A percentile compares a stretch with the other conserved stretches of the same genome.
Evolutionary conservation across 2,797 vertebrate genomes (phyloP).

Genomic region (Macropodus opercularis): DNA sequence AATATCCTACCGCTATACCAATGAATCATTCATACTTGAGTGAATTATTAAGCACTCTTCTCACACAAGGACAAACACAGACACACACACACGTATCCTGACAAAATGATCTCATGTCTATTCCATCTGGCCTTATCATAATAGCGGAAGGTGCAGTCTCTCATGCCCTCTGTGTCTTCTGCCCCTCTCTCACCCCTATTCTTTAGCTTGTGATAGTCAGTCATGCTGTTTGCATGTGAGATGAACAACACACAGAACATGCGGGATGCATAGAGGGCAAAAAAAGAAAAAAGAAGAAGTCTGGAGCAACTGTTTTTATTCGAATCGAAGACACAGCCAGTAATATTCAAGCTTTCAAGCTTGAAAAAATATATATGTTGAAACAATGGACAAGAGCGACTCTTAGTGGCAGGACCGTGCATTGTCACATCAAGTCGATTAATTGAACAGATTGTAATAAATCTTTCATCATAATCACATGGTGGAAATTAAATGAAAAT

Average conservation of each 20-base stretch:
- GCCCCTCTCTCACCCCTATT: slow-evolving; percentile 56
- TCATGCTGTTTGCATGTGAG: slow-evolving; percentile 51
- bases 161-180: slow-evolving; percentile 50
- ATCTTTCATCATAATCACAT: neutral
- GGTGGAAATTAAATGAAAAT: too few species aligned
- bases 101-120: slow-evolving; percentile 65
- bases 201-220: slow-evolving; percentile 43
- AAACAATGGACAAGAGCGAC: slow-evolving; percentile 61
- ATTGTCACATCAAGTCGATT: neutral
- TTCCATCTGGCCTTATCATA: slow-evolving; percentile 63
- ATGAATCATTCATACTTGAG: neutral
- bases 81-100: slow-evolving; percentile 4
- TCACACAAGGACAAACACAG: neutral
- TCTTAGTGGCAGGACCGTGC: slow-evolving; percentile 29
- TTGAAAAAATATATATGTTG: neutral
- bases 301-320: slow-evolving; percentile 65
- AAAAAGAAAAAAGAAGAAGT: slow-evolving; percentile 13
- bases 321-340: slow-evolving; percentile 64
- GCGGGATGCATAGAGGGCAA: neutral
- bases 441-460: neutral
- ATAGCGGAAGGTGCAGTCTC: slow-evolving; percentile 38
- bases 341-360: slow-evolving; percentile 42
- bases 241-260: too few species aligned
- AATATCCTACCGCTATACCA: neutral
- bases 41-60: slow-evolving; percentile 9